phyloP scores from a whole-genome alignment of 2,797 vertebrate genomes.

The Sorex maritimensis region DNA sequence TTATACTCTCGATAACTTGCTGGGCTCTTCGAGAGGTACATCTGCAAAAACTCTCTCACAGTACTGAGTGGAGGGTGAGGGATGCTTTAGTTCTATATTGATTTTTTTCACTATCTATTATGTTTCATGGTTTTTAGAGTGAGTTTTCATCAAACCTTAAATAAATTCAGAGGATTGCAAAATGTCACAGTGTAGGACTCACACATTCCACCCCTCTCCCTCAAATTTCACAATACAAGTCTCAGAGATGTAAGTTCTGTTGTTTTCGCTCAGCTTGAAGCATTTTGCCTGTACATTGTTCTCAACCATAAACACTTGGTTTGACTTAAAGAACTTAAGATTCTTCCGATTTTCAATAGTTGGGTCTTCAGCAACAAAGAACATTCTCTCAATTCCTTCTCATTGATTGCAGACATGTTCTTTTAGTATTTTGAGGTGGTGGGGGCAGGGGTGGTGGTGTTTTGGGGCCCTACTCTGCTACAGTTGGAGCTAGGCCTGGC shows the following conservation, averaged over 20 bases:
- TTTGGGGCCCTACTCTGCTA: no score
- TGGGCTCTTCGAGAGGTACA: no score
- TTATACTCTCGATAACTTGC: no score
- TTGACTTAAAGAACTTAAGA: not conserved
- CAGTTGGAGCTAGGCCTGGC: no score
- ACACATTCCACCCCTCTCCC: not conserved
- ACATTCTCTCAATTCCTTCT: not conserved
- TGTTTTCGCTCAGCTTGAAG: not conserved
- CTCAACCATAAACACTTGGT: not conserved
- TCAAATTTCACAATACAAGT: not conserved
- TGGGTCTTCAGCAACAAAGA: not conserved
- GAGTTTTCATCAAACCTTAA: not conserved
- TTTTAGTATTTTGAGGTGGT: no score
- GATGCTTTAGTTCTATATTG: no score
- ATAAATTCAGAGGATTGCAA: not conserved
- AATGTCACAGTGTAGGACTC: constrained; percentile 1
- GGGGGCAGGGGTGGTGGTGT: no score
- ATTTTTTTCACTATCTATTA: not conserved
- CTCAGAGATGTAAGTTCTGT: not conserved
- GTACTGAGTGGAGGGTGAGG: no score
- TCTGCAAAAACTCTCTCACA: no score
- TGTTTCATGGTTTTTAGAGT: constrained; percentile 30
- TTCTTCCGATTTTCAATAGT: not conserved
- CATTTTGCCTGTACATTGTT: not conserved
- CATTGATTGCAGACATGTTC: not conserved